Base-by-base conservation (phyloP, 2,888 invertebrate species). In the Harpagoxenus sublaevis region DNA sequence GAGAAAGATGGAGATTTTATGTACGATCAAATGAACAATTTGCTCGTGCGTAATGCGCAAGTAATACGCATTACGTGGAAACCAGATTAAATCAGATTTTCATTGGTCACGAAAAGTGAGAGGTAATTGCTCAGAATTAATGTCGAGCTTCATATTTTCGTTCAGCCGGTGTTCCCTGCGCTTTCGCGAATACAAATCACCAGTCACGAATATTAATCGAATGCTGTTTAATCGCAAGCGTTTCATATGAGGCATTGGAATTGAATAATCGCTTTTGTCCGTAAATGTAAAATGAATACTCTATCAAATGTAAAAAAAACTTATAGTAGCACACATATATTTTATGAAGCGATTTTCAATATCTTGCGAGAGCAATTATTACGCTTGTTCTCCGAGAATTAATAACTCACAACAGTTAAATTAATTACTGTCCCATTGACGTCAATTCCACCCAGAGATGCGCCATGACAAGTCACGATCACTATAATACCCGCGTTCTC, bases 41-140 rank as follows among this genome's bases (percentile, higher is more conserved):
- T 78, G 48, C 9, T 84, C 82, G 84, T 79, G 82, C 86, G 74
- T 75, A 84, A 86, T 84, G 78, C 68, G 60, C 62, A 60, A 45
- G 74, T 82, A 83, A 89, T 86, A 83, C 66, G 84, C 82, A 83
- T 78, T 88, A 82, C 74, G 75, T 79, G 84, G 62, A 84, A 88
- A 85, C 71, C 75, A 77, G 83, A 86, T 83, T 66, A 84, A 68
- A 84, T 42, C 79, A 82, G 81, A 88, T 86, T 86, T 48, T 84
- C 68, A 85, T 84, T 83, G 84, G 75, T 86, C 90, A 79, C 79
- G 84, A 85, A 86, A 82, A 85, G 60, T 68, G 79, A 62, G 70
- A 31, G 35, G 83, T 74, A 84, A 89, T 88, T 86, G 84, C 83
- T 84, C 51, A 87, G 79, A 87, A 90, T 83, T 85, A 89, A 90